phyloP scores from a whole-genome alignment of 2,113 vertebrate species.

The Morone saxatilis region DNA sequence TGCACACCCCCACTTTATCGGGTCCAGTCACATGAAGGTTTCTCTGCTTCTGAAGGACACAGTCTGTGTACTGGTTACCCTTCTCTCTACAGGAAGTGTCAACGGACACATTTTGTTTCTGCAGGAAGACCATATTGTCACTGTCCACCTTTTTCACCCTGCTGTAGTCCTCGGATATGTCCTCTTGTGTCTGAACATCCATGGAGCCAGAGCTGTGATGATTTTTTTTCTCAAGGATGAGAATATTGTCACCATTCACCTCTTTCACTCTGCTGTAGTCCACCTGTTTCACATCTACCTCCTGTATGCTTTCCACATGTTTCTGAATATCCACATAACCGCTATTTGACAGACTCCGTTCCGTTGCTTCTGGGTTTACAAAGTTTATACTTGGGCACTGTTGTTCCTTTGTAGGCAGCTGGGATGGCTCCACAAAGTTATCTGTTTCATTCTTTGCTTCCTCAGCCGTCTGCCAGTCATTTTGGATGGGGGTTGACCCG shows the following conservation, averaged over 20 bases:
- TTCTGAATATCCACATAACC: slow-evolving; percentile 87
- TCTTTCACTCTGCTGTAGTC: slow-evolving; percentile 88
- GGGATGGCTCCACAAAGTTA: background rate
- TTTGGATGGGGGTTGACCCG: background rate
- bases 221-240: slow-evolving; percentile 83
- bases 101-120: slow-evolving; percentile 69
- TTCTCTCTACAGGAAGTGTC: slow-evolving; percentile 24
- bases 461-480: slow-evolving; percentile 50
- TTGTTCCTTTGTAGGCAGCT: slow-evolving; percentile 4
- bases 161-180: slow-evolving; percentile 84
- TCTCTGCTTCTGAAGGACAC: slow-evolving; percentile 15
- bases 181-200: slow-evolving; percentile 76
- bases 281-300: slow-evolving; percentile 79
- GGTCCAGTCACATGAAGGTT: background rate
- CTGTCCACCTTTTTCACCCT: slow-evolving; percentile 85
- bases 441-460: slow-evolving; percentile 22
- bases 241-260: slow-evolving; percentile 76
- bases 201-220: slow-evolving; percentile 76
- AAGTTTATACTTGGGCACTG: background rate
- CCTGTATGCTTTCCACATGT: slow-evolving; percentile 69
- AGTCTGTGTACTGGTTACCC: slow-evolving; percentile 2
- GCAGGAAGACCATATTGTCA: slow-evolving; percentile 84
- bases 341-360: slow-evolving; percentile 2
- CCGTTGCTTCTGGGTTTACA: background rate
- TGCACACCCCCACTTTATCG: slow-evolving; percentile 3